Conservation (phyloP, 2,888 invertebrate genomes). For the Chloromyia formosa region DNA sequence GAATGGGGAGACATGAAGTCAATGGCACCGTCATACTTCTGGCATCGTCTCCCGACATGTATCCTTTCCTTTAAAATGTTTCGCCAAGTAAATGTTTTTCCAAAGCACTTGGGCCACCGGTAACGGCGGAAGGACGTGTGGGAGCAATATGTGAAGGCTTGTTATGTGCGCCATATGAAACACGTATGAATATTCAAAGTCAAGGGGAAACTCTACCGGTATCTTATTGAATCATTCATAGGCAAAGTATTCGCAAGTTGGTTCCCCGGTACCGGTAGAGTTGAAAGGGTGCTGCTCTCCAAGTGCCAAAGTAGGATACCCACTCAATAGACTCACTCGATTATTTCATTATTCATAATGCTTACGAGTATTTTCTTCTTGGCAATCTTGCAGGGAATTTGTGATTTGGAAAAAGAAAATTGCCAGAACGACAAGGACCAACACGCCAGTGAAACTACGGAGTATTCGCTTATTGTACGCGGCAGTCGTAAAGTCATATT, state of each 20-base stretch:
- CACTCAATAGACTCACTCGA: constrained; percentile 2
- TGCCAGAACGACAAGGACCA: background rate
- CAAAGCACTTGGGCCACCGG: background rate
- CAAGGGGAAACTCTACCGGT: background rate
- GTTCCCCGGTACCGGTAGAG: background rate
- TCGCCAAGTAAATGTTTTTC: constrained; percentile 1
- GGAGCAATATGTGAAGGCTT: background rate
- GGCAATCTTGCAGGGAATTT: constrained; percentile 4
- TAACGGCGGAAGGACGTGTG: background rate
- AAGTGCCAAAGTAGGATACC: background rate
- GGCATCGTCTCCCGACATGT: no score
- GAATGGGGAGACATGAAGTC: constrained; percentile 18
- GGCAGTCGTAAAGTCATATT: background rate
- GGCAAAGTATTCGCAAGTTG: background rate
- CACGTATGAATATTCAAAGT: constrained; percentile 14
- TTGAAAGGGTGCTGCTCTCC: background rate
- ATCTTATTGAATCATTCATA: background rate
- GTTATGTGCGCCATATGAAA: constrained; percentile 3
- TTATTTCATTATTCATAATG: constrained; percentile 2
- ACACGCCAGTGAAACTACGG: no score
- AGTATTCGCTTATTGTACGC: no score
- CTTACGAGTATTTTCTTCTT: background rate
- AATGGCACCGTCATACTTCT: background rate
- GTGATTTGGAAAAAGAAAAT: constrained; percentile 4
- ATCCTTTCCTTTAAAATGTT: background rate